Evolutionary conservation across 2,797 vertebrate genomes (phyloP).

Genomic region (Taeniopygia guttata): DNA sequence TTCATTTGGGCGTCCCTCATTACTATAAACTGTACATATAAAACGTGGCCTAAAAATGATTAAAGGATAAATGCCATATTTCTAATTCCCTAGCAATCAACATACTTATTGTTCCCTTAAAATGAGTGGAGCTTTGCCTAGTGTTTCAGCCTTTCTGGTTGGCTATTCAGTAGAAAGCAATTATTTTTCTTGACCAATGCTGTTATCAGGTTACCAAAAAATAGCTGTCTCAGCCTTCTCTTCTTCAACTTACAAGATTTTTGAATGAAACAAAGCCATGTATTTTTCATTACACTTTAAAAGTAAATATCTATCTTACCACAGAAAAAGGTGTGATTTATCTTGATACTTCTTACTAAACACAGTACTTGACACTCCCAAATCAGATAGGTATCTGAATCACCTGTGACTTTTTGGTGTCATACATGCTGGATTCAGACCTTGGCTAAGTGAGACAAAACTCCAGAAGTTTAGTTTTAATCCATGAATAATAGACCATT

Average conservation of each 20-base stretch:
- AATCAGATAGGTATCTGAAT: neutral
- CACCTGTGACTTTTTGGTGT: neutral
- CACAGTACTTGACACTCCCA: neutral
- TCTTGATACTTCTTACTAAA: neutral
- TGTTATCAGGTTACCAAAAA: neutral
- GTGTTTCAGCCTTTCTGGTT: neutral
- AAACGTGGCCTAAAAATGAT: neutral
- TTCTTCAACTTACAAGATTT: neutral
- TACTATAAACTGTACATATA: neutral
- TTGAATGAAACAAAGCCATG: neutral
- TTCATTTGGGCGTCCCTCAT: neutral
- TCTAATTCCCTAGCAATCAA: neutral
- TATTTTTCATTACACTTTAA: neutral
- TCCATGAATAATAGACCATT: neutral
- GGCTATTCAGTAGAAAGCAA: neutral
- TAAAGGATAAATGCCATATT: neutral
- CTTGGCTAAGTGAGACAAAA: neutral
- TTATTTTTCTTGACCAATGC: neutral
- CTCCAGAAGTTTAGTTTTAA: neutral
- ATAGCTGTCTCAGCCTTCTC: neutral
- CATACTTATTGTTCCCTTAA: neutral
- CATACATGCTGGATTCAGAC: neutral
- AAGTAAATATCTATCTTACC: neutral
- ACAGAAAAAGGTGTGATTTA: neutral
- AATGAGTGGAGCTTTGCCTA: neutral